These are phyloP conservation scores for Myotis planiceps DNA, from an alignment of 2,797 vertebrate genomes.

Conservation along the genomic window DNA sequence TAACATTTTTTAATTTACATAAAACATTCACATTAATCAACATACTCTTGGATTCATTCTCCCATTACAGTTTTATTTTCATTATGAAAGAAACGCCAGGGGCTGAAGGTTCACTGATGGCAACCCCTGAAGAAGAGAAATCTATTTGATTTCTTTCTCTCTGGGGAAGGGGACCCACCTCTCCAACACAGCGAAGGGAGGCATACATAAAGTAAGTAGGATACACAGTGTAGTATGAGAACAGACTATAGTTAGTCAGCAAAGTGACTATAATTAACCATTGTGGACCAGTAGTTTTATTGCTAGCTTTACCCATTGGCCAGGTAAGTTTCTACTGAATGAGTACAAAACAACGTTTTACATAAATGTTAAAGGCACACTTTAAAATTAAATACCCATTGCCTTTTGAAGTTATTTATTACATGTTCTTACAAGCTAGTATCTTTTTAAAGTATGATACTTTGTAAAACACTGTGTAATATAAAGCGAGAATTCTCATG, in stretches of 20 bases:
- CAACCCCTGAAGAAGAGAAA: neutral
- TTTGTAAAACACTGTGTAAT: no score
- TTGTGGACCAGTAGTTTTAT: no score
- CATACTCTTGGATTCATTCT: slow-evolving; percentile 4
- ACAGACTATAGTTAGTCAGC: neutral
- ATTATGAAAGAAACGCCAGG: slow-evolving; percentile 13
- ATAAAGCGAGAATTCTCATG: no score
- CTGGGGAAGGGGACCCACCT: neutral
- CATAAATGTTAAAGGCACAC: no score
- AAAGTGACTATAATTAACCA: neutral
- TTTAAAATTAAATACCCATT: no score
- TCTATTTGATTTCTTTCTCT: neutral
- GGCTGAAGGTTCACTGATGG: neutral
- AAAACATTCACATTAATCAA: neutral
- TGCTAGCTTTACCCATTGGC: no score
- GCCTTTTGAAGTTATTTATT: no score
- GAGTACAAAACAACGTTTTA: no score
- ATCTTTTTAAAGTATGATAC: no score
- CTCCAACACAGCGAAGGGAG: neutral
- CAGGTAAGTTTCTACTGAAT: no score
- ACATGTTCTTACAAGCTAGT: no score
- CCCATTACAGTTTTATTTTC: neutral
- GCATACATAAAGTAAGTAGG: neutral
- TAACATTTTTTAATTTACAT: neutral
- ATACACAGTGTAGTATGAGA: neutral